These are phyloP conservation scores for Megathymus violae DNA, from an alignment of 1,140 invertebrate species.

Conservation along the genomic window DNA sequence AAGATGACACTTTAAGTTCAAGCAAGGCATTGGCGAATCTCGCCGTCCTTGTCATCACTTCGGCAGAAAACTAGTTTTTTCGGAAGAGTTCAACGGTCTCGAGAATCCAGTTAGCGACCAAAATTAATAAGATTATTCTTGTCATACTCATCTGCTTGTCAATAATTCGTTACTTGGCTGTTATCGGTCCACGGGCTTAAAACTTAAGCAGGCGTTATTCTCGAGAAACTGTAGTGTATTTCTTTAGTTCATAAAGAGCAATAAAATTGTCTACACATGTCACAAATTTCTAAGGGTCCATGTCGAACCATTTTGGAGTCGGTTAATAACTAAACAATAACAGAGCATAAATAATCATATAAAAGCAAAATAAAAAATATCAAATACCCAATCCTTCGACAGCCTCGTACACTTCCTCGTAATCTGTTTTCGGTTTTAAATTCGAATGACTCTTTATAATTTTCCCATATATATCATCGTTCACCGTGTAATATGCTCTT, in stretches of 20 bases:
- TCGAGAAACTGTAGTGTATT: not conserved
- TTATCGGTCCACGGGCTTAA: slow-evolving; percentile 45
- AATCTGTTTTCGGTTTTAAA: slow-evolving; percentile 58
- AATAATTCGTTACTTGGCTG: not conserved
- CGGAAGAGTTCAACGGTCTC: slow-evolving; percentile 65
- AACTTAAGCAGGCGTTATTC: slow-evolving; percentile 34
- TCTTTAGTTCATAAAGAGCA: too few species aligned
- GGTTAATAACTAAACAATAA: too few species aligned
- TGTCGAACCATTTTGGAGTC: too few species aligned
- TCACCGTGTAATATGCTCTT: slow-evolving; percentile 68
- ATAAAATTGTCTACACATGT: too few species aligned
- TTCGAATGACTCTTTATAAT: slow-evolving; percentile 67
- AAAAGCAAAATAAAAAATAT: slow-evolving; percentile 13
- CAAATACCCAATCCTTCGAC: slow-evolving; percentile 67
- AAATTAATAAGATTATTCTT: slow-evolving; percentile 16
- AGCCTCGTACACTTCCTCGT: slow-evolving; percentile 73
- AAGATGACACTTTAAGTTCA: not conserved
- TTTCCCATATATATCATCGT: slow-evolving; percentile 75
- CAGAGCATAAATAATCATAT: not conserved
- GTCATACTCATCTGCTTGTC: not conserved
- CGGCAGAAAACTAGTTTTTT: slow-evolving; percentile 73
- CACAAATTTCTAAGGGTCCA: too few species aligned
- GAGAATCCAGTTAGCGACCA: slow-evolving; percentile 26
- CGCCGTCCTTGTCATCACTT: slow-evolving; percentile 47
- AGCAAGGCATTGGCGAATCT: slow-evolving; percentile 39